phyloP scores from a whole-genome alignment of 2,113 vertebrate species.

The Syrrhaptes paradoxus region DNA sequence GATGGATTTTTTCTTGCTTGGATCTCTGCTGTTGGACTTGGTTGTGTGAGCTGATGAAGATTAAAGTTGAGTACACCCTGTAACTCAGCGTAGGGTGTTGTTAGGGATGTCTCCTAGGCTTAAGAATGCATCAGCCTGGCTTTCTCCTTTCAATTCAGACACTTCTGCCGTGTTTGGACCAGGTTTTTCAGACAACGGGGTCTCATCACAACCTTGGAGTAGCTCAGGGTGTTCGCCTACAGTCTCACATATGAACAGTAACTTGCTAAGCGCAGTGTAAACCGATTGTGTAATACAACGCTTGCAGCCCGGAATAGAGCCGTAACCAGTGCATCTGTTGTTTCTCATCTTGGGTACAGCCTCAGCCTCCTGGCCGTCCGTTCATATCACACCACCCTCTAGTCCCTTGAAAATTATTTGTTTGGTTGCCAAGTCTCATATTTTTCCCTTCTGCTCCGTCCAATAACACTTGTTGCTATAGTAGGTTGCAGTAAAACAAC shows the following conservation, averaged over 20 bases:
- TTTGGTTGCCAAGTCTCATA: not conserved
- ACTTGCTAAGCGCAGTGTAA: not conserved
- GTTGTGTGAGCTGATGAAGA: not conserved
- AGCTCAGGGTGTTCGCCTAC: not conserved
- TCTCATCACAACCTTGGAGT: not conserved
- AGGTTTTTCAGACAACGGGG: not conserved
- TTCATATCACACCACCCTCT: not conserved
- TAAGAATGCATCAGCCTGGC: not conserved
- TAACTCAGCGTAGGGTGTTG: fast-evolving
- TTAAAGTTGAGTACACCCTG: not conserved
- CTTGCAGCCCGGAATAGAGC: not conserved
- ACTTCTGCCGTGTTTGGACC: not conserved
- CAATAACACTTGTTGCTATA: not conserved
- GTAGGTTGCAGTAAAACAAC: not conserved
- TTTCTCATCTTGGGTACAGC: not conserved
- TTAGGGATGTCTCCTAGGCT: not conserved
- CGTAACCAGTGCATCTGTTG: not conserved
- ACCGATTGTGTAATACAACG: not conserved
- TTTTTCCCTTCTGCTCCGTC: not conserved
- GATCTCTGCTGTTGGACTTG: not conserved
- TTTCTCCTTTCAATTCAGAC: not conserved
- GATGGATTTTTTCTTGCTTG: not conserved
- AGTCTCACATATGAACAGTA: not conserved
- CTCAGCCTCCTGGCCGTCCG: not conserved
- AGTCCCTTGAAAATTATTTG: not conserved